Evolutionary conservation across 2,797 vertebrate genomes (phyloP).

Genomic region (Pantherophis vulpinus): DNA sequence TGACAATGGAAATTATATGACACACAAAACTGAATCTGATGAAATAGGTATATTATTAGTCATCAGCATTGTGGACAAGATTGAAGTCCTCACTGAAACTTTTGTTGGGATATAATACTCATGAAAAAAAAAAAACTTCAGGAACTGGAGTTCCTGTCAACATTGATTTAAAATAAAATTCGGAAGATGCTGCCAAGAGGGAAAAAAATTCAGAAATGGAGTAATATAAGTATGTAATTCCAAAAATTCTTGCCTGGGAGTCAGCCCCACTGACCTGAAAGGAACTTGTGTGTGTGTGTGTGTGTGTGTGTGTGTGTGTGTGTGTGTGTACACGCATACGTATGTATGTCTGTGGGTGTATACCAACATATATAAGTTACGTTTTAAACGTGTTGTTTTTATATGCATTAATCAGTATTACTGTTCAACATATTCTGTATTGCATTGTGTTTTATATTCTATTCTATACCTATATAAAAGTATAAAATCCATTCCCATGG

Average conservation of each 20-base stretch:
- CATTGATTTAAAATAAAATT: background rate
- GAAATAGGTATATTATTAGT: background rate
- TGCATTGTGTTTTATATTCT: background rate
- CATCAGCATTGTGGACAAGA: background rate
- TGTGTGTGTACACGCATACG: background rate
- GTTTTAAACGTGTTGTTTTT: background rate
- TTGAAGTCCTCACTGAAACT: background rate
- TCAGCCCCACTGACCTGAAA: background rate
- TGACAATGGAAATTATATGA: background rate
- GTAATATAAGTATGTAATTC: background rate
- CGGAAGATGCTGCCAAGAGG: background rate
- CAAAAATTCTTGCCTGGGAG: background rate
- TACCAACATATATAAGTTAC: background rate
- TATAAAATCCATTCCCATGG: background rate
- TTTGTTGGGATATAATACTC: background rate
- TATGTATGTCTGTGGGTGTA: background rate
- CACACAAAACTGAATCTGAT: background rate
- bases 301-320: background rate
- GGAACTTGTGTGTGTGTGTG: background rate
- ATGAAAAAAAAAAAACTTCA: background rate
- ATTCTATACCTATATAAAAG: background rate
- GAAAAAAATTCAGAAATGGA: background rate
- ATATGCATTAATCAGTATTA: background rate
- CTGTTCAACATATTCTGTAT: slow-evolving; percentile 14
- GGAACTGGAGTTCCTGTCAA: background rate